Evolutionary conservation across 2,113 vertebrate genomes (phyloP).

Genomic region (Lepidiolamprologus cunningtoni): DNA sequence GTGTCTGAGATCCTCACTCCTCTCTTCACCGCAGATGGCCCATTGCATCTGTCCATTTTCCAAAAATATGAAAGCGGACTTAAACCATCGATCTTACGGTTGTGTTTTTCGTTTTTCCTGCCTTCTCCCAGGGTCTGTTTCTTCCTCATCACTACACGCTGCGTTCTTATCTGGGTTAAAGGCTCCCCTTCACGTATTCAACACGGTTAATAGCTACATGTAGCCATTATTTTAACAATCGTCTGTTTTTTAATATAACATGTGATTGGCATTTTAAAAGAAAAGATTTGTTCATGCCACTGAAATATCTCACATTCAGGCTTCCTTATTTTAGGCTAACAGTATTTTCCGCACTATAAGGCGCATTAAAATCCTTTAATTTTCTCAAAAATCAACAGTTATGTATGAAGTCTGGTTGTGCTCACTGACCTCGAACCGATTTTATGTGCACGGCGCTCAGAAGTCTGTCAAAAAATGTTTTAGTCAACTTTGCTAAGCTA

Average conservation of each 20-base stretch:
- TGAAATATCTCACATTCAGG: not conserved
- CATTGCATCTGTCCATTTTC: not conserved
- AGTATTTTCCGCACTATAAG: not conserved
- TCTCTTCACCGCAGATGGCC: not conserved
- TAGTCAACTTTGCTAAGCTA: not conserved
- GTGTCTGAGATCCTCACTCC: not conserved
- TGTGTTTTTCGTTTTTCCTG: not conserved
- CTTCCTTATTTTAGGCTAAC: not conserved
- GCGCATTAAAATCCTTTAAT: not conserved
- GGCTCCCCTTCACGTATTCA: not conserved
- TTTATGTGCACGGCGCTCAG: rapidly evolving
- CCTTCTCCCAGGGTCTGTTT: not conserved
- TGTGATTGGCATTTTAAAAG: not conserved
- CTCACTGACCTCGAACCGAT: rapidly evolving
- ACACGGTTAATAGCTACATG: not conserved
- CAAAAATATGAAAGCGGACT: not conserved
- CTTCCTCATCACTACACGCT: not conserved
- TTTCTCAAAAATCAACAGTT: not conserved
- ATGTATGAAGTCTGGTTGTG: not conserved
- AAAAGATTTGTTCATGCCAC: not conserved
- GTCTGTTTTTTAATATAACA: not conserved
- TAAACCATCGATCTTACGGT: not conserved
- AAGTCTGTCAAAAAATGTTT: not conserved
- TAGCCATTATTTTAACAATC: not conserved
- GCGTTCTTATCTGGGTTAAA: not conserved